A percentile compares a stretch with the other conserved stretches of the same genome.
phyloP scores from a whole-genome alignment of 1,140 invertebrate species.

The Pseudomyrmex concolor region DNA sequence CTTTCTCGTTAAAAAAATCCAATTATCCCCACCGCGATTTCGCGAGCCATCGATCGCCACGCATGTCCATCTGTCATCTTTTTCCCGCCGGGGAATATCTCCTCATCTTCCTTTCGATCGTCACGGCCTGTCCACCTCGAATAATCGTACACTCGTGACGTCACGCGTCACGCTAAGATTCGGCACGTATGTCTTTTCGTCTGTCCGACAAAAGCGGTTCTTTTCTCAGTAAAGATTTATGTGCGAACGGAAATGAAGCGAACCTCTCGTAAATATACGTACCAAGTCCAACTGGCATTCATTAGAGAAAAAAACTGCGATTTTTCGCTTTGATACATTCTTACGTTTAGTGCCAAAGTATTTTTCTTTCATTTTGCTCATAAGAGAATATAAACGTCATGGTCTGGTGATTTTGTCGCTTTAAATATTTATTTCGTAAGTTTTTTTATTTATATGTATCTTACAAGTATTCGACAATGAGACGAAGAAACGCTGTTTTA shows the following conservation, averaged over 20 bases:
- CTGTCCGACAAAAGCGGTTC: background rate
- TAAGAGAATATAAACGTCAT: background rate
- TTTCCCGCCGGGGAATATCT: background rate
- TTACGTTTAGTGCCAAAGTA: background rate
- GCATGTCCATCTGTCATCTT: constrained; percentile 51
- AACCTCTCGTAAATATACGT: background rate
- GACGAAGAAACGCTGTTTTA: background rate
- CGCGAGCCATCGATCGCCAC: constrained; percentile 42
- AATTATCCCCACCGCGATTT: constrained; percentile 52
- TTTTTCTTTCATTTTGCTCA: background rate
- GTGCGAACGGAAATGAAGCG: background rate
- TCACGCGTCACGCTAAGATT: constrained; percentile 39
- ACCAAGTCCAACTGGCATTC: background rate
- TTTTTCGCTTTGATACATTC: background rate
- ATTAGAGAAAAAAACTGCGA: background rate
- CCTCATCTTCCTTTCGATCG: constrained; percentile 23
- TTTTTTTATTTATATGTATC: too few species aligned
- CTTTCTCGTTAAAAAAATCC: constrained; percentile 51
- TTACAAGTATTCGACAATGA: background rate
- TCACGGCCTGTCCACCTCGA: constrained; percentile 40
- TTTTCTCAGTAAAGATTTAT: constrained; percentile 5
- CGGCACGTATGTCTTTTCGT: background rate
- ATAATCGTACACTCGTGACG: constrained; percentile 43
- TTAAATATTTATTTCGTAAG: background rate
- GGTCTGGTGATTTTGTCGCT: background rate